phyloP scores from a whole-genome alignment of 2,113 vertebrate species.

The Coptodon rendalli region DNA sequence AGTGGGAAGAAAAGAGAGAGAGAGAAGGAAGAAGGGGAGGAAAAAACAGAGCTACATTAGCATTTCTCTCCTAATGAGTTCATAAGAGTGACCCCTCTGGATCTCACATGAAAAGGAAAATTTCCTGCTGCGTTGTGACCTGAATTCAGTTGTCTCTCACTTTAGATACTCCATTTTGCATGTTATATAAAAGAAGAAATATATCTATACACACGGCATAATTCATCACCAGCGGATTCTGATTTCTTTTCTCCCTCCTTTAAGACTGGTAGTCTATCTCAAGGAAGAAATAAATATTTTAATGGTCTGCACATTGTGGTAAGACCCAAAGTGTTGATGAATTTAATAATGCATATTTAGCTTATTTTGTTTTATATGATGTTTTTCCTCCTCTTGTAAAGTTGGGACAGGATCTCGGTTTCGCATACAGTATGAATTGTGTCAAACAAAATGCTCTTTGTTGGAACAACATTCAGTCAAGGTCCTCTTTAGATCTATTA shows the following conservation, averaged over 20 bases:
- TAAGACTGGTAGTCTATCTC: background rate
- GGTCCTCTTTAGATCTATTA: constrained; percentile 65
- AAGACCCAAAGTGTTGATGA: background rate
- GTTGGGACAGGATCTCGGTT: constrained; percentile 3
- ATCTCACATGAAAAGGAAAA: constrained; percentile 85
- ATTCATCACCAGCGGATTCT: constrained; percentile 48
- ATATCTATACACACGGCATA: constrained; percentile 65
- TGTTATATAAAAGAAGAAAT: constrained; percentile 69
- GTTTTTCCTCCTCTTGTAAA: background rate
- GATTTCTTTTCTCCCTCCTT: background rate
- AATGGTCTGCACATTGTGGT: background rate
- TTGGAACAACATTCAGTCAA: constrained; percentile 54
- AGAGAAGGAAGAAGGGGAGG: background rate
- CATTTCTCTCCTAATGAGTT: constrained; percentile 88
- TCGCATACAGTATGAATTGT: constrained; percentile 35
- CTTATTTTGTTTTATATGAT: constrained; percentile 2
- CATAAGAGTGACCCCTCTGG: constrained; percentile 82
- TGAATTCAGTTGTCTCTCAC: constrained; percentile 77
- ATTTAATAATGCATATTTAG: constrained; percentile 9
- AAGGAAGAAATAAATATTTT: background rate
- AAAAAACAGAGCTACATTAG: constrained; percentile 56
- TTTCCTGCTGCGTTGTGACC: constrained; percentile 82
- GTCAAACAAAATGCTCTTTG: constrained; percentile 65
- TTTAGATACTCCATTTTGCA: constrained; percentile 67
- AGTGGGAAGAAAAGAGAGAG: constrained; percentile 6